phyloP scores from a whole-genome alignment of 1,140 invertebrate genomes.

The Nymphalis io region DNA sequence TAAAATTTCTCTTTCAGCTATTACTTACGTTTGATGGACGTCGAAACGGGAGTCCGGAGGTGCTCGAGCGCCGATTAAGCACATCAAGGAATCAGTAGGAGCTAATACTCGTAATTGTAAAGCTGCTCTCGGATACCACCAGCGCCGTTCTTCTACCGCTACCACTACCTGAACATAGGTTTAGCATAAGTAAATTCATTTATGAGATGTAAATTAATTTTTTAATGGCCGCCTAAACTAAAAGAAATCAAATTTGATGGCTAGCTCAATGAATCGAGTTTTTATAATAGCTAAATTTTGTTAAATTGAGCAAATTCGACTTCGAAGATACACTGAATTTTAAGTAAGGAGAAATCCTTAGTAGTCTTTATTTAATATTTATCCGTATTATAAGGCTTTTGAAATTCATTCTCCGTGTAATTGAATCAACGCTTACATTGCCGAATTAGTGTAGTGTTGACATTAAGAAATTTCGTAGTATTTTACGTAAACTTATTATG shows the following conservation, averaged over 20 bases:
- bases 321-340: constrained; percentile 5
- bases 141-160: constrained; percentile 80
- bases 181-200: too few relatives aligned
- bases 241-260: not conserved
- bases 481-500: constrained; percentile 14
- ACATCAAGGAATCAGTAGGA: constrained; percentile 81
- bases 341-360: not conserved
- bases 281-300: not conserved
- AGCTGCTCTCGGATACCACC: constrained; percentile 81
- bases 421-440: constrained; percentile 51
- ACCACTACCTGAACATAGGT: constrained; percentile 73
- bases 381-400: constrained; percentile 47
- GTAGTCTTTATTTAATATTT: constrained; percentile 46
- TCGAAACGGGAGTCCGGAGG: constrained; percentile 78
- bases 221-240: not conserved
- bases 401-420: constrained; percentile 49
- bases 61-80: constrained; percentile 81
- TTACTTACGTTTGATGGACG: constrained; percentile 52
- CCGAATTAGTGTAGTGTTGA: constrained; percentile 56
- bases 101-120: constrained; percentile 81
- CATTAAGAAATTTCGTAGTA: constrained; percentile 38
- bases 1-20: not conserved
- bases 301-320: not conserved
- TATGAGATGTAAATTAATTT: not conserved
- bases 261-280: not conserved